phyloP scores from a whole-genome alignment of 2,113 vertebrate genomes.

The Pelusios castaneus region DNA sequence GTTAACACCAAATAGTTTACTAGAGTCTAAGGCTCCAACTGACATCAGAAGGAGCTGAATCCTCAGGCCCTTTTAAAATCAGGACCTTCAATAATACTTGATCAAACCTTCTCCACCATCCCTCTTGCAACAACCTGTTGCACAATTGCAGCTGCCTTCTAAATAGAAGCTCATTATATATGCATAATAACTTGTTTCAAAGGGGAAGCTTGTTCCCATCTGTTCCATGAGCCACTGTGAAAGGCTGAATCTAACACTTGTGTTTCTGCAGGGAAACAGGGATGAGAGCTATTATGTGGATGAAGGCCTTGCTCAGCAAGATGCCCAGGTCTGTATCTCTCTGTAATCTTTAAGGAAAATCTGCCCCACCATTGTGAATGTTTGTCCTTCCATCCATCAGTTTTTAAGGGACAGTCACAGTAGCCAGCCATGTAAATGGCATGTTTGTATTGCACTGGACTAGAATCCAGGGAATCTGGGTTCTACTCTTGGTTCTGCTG shows the following conservation, averaged over 20 bases:
- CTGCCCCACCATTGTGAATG: not conserved
- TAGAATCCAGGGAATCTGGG: not conserved
- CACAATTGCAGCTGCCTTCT: not conserved
- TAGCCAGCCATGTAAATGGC: not conserved
- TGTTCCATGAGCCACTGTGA: not conserved
- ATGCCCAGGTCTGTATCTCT: constrained; percentile 86
- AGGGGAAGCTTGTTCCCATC: not conserved
- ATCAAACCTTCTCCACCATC: not conserved
- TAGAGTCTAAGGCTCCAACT: not conserved
- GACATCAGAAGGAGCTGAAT: not conserved
- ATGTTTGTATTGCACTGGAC: not conserved
- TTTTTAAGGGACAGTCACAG: not conserved
- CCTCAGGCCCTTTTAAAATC: not conserved
- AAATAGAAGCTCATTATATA: not conserved
- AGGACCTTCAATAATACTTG: not conserved
- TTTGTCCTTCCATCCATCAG: not conserved
- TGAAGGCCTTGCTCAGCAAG: constrained; percentile 79
- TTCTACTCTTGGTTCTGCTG: not conserved
- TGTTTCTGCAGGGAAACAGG: constrained; percentile 84
- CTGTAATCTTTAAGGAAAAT: not conserved
- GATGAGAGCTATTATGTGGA: constrained; percentile 84
- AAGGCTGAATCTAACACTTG: not conserved
- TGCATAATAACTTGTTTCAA: not conserved
- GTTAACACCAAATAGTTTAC: not conserved
- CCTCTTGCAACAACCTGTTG: not conserved